Evolutionary conservation across 2,113 vertebrate genomes (phyloP), one percentile per base, ranked within the genome.

Genomic region (Peromyscus maniculatus): DNA sequence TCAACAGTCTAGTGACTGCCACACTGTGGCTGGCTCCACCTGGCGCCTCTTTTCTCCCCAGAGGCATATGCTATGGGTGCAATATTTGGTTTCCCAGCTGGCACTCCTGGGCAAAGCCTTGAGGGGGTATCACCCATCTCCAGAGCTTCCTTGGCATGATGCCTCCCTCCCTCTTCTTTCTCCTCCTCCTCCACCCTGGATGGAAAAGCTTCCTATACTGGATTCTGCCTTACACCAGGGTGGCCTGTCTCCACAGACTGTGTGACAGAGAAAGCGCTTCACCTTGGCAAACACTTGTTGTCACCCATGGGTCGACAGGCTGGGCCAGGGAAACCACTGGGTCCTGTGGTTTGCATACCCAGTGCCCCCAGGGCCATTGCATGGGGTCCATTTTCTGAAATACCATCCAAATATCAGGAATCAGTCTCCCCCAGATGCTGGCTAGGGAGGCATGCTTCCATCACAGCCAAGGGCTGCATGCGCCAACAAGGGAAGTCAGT

Each of bases 361-460:
- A 6, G 24, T 24, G 9, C 31, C 3, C 2, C 75, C 10, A 19
- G 5, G 62, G 77, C 36, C 16, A 2, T 0, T 33, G n/a, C 26
- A 1, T 21, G 0, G 12, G 49, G 62, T 22, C 57, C 49, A 0
- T 67, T 24, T 8, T 90, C 89, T 59, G 31, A 46, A 84, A 28
- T 33, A 15, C 24, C 52, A 36, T 10, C 22, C 8, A 1, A 17
- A 15, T 3, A 0, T 8, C 4, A n/a, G 52, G 62, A 90, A 4
- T n/a, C n/a, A 28, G 72, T 9, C 78, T 9, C 7, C 0, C 1
- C 17, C 4, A 13, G 66, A 13, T 4, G 0, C 36, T 0, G 55
- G 88, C 1, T 2, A 7, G 0, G 59, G 78, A 57, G 36, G 15
- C 43, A 15, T 82, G 67, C 12, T 2, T 46, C 11, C 1, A 7